These are phyloP conservation scores for Rambutsinella grinnellia DNA, from an alignment of 2,888 invertebrate genomes.

Conservation along the genomic window DNA sequence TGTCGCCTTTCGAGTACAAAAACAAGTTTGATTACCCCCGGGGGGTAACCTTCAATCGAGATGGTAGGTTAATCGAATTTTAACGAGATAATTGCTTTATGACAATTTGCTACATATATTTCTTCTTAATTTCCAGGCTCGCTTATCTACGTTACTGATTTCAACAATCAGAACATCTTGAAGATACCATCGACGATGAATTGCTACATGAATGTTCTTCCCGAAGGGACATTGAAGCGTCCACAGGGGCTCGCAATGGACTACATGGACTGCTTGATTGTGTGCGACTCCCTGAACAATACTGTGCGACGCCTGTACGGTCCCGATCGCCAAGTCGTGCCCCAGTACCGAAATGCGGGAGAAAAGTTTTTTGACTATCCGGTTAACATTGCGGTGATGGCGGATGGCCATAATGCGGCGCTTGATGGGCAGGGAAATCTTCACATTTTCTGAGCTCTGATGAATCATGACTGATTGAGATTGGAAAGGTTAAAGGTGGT, in stretches of 20 bases:
- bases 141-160: conserved; percentile 39
- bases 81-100: neutral
- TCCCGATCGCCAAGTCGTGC: conserved; percentile 9
- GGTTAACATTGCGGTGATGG: conserved; percentile 14
- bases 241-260: conserved; percentile 49
- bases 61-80: conserved; percentile 22
- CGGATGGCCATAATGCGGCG: conserved; percentile 22
- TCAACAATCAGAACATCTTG: conserved; percentile 28
- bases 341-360: conserved; percentile 3
- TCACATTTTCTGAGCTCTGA: conserved; percentile 27
- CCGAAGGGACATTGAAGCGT: conserved; percentile 16
- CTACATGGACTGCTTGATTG: conserved; percentile 21
- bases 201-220: conserved; percentile 6
- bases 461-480: neutral
- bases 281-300: conserved; percentile 44
- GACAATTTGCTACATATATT: neutral
- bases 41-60: conserved; percentile 34
- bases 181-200: neutral
- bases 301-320: conserved; percentile 27
- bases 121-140: conserved; percentile 7
- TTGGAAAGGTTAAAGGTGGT: no score
- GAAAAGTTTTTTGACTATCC: conserved; percentile 18
- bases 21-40: conserved; percentile 48
- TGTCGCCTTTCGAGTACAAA: conserved; percentile 43
- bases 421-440: conserved; percentile 13